phyloP scores from a whole-genome alignment of 2,113 vertebrate species.

The Oreochromis niloticus region DNA sequence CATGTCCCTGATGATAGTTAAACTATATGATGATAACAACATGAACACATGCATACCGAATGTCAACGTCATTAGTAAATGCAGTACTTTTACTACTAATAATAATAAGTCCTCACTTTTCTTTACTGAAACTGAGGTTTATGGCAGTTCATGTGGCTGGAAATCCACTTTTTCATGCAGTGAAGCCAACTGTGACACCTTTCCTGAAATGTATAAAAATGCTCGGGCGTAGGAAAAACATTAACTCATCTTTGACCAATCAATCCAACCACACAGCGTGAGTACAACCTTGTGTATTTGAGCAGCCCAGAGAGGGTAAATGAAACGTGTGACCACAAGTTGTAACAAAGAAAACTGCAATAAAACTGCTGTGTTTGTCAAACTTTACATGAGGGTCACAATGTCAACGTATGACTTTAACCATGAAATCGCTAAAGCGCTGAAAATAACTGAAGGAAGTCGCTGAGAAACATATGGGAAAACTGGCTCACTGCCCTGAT shows the following conservation, averaged over 20 bases:
- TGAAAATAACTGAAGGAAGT: background rate
- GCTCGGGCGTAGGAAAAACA: rapidly evolving
- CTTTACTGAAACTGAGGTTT: background rate
- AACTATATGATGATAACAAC: background rate
- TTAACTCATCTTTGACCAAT: background rate
- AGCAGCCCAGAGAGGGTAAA: background rate
- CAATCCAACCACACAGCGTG: background rate
- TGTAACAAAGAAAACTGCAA: background rate
- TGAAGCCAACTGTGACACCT: background rate
- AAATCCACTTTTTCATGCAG: background rate
- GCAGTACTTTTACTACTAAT: rapidly evolving
- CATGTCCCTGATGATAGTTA: background rate
- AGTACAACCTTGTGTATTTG: background rate
- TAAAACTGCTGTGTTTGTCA: background rate
- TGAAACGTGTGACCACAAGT: background rate
- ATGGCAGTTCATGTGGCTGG: background rate
- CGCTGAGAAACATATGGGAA: background rate
- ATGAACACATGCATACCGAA: background rate
- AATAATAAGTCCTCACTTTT: background rate
- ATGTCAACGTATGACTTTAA: background rate
- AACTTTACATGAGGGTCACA: background rate
- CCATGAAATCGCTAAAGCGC: background rate
- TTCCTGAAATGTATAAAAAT: background rate
- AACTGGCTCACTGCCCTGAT: background rate
- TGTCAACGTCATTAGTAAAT: background rate